Conservation (phyloP, 64 coral and sea anemone species). For the Acropora tenuis region DNA sequence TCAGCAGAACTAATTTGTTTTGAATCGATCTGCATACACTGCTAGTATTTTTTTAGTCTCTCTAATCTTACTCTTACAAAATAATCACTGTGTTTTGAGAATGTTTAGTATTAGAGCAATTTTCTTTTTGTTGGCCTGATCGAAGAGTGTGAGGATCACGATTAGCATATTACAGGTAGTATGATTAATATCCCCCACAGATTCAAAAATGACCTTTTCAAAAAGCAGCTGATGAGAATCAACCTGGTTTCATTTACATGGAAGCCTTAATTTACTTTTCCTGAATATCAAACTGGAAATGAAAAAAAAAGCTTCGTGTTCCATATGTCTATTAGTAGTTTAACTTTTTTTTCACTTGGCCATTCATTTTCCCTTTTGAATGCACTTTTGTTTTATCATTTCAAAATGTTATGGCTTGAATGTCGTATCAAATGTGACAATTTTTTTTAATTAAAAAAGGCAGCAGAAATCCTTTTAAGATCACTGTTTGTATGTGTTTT, state of each 20-base stretch:
- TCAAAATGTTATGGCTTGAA: neutral
- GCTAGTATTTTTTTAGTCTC: neutral
- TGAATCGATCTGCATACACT: neutral
- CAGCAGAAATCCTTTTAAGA: too few species aligned
- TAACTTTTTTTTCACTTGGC: neutral
- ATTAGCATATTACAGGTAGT: slow-evolving; percentile 13
- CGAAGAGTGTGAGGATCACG: neutral
- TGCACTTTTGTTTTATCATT: neutral
- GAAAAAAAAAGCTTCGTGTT: neutral
- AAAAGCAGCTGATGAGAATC: neutral
- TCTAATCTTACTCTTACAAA: neutral
- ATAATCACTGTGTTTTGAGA: neutral
- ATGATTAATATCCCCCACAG: neutral
- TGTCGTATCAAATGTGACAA: neutral
- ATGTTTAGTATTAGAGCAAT: neutral
- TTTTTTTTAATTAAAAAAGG: neutral
- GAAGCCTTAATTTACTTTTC: neutral
- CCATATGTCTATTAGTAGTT: neutral
- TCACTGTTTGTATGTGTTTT: neutral
- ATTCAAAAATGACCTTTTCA: slow-evolving; percentile 2
- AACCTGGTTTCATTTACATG: neutral
- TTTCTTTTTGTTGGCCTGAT: neutral
- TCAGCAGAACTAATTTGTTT: neutral
- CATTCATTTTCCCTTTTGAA: too few species aligned
- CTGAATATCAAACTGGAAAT: neutral